Evolutionary conservation across 2,888 invertebrate species (phyloP).

Genomic region (Parnassius glacialis): DNA sequence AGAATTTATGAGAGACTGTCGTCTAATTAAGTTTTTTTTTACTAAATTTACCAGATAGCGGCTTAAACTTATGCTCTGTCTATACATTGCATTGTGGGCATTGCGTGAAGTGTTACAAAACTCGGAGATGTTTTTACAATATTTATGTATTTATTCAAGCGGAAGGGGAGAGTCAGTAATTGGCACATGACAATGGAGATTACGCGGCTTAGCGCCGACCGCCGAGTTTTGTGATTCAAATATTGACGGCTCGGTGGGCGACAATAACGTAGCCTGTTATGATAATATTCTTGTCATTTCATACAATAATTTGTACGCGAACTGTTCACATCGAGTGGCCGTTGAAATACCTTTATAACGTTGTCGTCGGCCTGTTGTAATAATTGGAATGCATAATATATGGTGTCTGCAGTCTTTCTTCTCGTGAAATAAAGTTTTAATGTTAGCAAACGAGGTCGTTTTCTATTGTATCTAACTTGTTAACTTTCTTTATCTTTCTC

Average conservation of each 20-base stretch:
- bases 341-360: slow-evolving; percentile 40
- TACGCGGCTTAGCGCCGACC: slow-evolving; percentile 66
- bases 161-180: slow-evolving; percentile 78
- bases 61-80: too few relatives aligned
- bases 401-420: slow-evolving; percentile 4
- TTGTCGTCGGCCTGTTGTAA: slow-evolving; percentile 38
- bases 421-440: slow-evolving; percentile 26
- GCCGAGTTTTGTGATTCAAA: slow-evolving; percentile 76
- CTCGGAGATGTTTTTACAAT: slow-evolving; percentile 56
- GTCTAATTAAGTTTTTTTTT: too few relatives aligned
- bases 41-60: too few relatives aligned
- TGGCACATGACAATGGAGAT: slow-evolving; percentile 77
- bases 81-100: neutral
- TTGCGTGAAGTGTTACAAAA: slow-evolving; percentile 39
- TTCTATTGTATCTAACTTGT: slow-evolving; percentile 1
- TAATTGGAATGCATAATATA: slow-evolving; percentile 48
- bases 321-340: slow-evolving; percentile 45
- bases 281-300: slow-evolving; percentile 69
- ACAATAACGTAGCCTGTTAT: slow-evolving; percentile 68
- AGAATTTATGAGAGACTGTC: too few relatives aligned
- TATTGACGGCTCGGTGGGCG: slow-evolving; percentile 66
- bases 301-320: slow-evolving; percentile 63
- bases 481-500: too few relatives aligned
- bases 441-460: slow-evolving; percentile 2
- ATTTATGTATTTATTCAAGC: slow-evolving; percentile 75